Conservation (phyloP, 2,113 vertebrate genomes). For the Notiomystis cincta region DNA sequence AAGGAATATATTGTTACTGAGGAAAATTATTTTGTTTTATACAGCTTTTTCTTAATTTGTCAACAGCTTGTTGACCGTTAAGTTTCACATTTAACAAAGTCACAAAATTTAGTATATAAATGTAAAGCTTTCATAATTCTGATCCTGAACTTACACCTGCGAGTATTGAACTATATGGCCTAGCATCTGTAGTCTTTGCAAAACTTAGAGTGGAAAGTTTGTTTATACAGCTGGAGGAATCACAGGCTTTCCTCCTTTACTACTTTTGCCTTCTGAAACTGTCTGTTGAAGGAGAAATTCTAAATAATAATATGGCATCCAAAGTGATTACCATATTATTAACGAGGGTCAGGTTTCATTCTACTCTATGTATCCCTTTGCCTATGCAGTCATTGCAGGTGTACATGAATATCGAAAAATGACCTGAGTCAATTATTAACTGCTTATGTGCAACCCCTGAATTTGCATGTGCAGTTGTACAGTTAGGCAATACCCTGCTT, state of each 20-base stretch:
- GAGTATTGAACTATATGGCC: not conserved
- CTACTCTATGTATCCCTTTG: not conserved
- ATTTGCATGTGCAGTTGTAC: not conserved
- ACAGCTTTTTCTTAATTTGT: not conserved
- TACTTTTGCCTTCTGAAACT: not conserved
- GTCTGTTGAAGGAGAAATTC: not conserved
- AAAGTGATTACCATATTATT: not conserved
- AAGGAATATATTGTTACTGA: not conserved
- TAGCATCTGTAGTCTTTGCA: not conserved
- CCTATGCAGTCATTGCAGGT: not conserved
- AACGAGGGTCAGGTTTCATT: not conserved
- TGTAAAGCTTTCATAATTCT: not conserved
- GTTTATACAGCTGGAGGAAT: not conserved
- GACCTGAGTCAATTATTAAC: not conserved
- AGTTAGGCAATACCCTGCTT: not conserved
- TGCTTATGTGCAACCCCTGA: not conserved
- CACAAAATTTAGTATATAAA: not conserved
- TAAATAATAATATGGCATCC: too few relatives aligned
- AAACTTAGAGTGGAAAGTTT: not conserved
- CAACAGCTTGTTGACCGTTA: not conserved
- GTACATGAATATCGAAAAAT: not conserved
- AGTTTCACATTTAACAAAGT: not conserved
- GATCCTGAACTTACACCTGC: not conserved
- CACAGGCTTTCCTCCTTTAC: not conserved
- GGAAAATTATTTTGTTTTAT: not conserved